phyloP scores from a whole-genome alignment of 2,797 vertebrate species.

The Molossus molossus region DNA sequence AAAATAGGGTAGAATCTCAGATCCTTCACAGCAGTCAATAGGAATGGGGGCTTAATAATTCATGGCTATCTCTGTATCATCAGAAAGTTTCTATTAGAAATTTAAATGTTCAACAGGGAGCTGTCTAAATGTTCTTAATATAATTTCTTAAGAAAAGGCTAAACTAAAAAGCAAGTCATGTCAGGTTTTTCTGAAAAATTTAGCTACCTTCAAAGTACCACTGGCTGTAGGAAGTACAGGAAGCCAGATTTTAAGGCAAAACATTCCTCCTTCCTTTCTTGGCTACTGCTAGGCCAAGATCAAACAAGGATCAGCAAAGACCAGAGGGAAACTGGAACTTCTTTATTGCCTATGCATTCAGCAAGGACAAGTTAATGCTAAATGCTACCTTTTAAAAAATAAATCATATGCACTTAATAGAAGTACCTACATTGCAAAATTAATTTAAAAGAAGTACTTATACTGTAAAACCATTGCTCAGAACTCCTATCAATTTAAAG shows the following conservation, averaged over 20 bases:
- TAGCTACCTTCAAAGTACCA: slow-evolving; percentile 57
- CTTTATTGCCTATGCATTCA: not conserved
- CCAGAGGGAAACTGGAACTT: slow-evolving; percentile 74
- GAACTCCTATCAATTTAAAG: slow-evolving; percentile 38
- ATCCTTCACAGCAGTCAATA: not conserved
- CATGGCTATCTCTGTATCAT: not conserved
- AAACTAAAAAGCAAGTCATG: slow-evolving; percentile 73
- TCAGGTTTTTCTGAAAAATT: slow-evolving; percentile 55
- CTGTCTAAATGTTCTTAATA: slow-evolving; percentile 30
- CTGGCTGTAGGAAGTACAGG: slow-evolving; percentile 52
- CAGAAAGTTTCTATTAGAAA: slow-evolving; percentile 65
- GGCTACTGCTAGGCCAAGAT: not conserved
- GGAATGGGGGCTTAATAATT: not conserved
- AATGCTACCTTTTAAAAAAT: slow-evolving; percentile 74
- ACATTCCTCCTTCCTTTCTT: slow-evolving; percentile 71
- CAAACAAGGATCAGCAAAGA: slow-evolving; percentile 64
- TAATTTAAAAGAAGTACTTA: slow-evolving; percentile 64
- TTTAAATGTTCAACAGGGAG: slow-evolving; percentile 7
- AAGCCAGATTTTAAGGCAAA: slow-evolving; percentile 75
- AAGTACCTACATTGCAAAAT: slow-evolving; percentile 54
- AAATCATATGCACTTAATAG: slow-evolving; percentile 60
- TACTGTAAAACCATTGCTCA: slow-evolving; percentile 32
- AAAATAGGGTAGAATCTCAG: not conserved
- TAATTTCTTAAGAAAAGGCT: slow-evolving; percentile 69
- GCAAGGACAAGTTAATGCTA: slow-evolving; percentile 76